phyloP scores from a whole-genome alignment of 2,888 invertebrate species.

The Caradrina clavipalpis region DNA sequence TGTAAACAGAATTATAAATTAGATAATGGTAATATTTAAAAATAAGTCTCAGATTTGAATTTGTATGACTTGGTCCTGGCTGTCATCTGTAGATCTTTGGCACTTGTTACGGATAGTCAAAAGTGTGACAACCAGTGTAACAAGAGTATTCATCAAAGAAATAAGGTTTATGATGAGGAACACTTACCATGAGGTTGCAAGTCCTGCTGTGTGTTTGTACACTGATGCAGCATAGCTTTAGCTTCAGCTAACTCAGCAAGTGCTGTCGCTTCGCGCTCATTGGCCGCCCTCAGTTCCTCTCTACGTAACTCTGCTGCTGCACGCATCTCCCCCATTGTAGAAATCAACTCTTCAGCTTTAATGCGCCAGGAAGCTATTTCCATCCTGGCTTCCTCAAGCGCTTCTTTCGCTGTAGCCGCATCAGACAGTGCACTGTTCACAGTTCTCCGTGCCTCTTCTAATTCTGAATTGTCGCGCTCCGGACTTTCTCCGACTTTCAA shows the following conservation, averaged over 20 bases:
- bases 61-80: too few relatives aligned
- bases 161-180: background rate
- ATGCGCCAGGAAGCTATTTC: slow-evolving; percentile 81
- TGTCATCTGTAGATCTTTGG: too few relatives aligned
- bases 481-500: slow-evolving; percentile 77
- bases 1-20: slow-evolving; percentile 66
- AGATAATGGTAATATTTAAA: too few relatives aligned
- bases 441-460: slow-evolving; percentile 80
- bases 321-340: slow-evolving; percentile 80
- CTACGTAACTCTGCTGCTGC: slow-evolving; percentile 79
- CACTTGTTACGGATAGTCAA: too few relatives aligned
- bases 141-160: background rate
- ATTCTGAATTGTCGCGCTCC: slow-evolving; percentile 79
- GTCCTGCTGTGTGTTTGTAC: slow-evolving; percentile 76
- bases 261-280: slow-evolving; percentile 81
- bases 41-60: too few relatives aligned
- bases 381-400: slow-evolving; percentile 77
- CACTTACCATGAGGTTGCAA: slow-evolving; percentile 83
- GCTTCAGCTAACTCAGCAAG: slow-evolving; percentile 84
- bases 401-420: slow-evolving; percentile 74
- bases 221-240: slow-evolving; percentile 82
- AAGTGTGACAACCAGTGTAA: too few relatives aligned
- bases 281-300: slow-evolving; percentile 80
- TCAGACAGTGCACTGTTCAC: slow-evolving; percentile 76
- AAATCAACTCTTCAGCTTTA: slow-evolving; percentile 80